phyloP scores from a whole-genome alignment of 2,888 invertebrate species.

The Eupithecia tripunctaria region DNA sequence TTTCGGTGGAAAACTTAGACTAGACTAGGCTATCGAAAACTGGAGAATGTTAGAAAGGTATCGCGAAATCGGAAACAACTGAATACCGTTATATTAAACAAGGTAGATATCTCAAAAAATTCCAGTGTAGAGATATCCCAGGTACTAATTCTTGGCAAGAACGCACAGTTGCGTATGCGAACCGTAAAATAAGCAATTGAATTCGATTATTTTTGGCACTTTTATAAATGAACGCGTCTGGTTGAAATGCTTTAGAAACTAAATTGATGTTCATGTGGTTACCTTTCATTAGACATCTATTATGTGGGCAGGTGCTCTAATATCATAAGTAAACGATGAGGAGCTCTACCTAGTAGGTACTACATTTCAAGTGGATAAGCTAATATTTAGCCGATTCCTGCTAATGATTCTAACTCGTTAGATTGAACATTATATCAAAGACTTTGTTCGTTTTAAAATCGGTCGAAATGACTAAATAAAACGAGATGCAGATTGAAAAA shows the following conservation, averaged over 20 bases:
- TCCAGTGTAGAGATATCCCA: conserved; percentile 1
- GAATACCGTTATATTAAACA: neutral
- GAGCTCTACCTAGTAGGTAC: neutral
- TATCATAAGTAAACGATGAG: neutral
- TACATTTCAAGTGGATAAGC: neutral
- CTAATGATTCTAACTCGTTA: conserved; percentile 4
- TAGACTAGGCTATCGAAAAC: conserved; percentile 16
- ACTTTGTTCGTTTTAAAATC: neutral
- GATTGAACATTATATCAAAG: neutral
- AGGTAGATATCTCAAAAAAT: neutral
- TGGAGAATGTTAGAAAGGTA: neutral
- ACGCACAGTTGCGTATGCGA: conserved; percentile 34
- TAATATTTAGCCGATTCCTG: conserved; percentile 5
- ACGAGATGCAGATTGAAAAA: neutral
- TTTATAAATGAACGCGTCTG: conserved; percentile 4
- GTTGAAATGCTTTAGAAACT: conserved; percentile 1
- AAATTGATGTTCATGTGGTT: neutral
- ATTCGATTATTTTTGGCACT: conserved; percentile 16
- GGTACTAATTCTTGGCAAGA: conserved; percentile 45
- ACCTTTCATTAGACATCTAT: conserved; percentile 4
- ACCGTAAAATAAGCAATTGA: conserved; percentile 9
- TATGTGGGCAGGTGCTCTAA: conserved; percentile 4
- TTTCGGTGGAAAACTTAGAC: conserved; percentile 58
- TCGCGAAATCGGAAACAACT: conserved; percentile 3
- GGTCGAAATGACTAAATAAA: neutral